A percentile compares a stretch with the other conserved stretches of the same genome.
Evolutionary conservation across 2,797 vertebrate species (phyloP).

Genomic region (Rhabdomys pumilio): DNA sequence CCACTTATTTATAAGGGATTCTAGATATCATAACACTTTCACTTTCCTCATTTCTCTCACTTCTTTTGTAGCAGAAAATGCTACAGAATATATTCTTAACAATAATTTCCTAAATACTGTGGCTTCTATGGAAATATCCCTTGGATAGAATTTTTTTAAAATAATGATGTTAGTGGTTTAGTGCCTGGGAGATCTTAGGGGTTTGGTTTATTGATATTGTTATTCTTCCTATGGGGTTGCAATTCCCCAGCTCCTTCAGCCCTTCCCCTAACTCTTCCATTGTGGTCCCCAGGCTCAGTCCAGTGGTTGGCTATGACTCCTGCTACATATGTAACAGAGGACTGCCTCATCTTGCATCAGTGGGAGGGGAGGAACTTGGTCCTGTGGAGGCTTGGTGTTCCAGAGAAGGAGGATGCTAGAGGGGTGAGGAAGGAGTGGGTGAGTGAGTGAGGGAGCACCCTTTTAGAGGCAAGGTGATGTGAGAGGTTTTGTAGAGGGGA

Average conservation of each 20-base stretch:
- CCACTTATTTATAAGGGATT: slow-evolving; percentile 3
- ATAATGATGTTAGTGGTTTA: not conserved
- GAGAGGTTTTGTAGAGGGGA: not conserved
- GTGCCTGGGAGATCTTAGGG: too few relatives aligned
- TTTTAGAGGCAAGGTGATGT: not conserved
- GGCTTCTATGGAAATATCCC: not conserved
- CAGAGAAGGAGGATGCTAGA: not conserved
- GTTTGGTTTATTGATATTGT: too few relatives aligned
- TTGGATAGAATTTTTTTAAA: slow-evolving; percentile 1
- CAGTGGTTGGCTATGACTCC: not conserved
- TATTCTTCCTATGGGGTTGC: too few relatives aligned
- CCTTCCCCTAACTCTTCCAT: not conserved
- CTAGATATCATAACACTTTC: slow-evolving; percentile 39
- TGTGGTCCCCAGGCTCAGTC: not conserved
- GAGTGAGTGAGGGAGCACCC: too few relatives aligned
- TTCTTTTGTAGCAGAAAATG: not conserved
- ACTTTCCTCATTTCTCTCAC: not conserved
- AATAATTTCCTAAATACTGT: slow-evolving; percentile 37
- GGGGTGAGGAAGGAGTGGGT: not conserved
- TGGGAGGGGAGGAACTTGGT: not conserved
- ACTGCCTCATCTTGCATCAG: not conserved
- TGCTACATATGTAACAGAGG: not conserved
- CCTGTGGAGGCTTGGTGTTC: not conserved
- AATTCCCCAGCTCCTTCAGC: too few relatives aligned
- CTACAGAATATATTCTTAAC: slow-evolving; percentile 48